Evolutionary conservation across 1,140 invertebrate genomes (phyloP), one percentile per base, ranked within the genome.

Genomic region (Drosophila truncata): DNA sequence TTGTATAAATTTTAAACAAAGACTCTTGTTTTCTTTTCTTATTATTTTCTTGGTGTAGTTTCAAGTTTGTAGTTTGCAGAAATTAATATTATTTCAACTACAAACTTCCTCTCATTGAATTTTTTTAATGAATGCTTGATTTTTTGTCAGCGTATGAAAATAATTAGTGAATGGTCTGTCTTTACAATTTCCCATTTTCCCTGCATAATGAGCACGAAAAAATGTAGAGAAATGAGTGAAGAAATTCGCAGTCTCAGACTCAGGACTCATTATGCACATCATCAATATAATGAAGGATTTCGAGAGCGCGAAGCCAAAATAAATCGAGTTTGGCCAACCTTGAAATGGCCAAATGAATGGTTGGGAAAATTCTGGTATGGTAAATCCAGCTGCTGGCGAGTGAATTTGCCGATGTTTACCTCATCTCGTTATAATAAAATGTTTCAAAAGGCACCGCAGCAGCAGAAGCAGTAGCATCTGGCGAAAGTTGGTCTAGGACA

Each of bases 401-500:
- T n/a, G 25, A 47, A 52, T 66, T 44, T 49, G 29, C 39, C 77
- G 18, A 66, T 79, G 61, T 79, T 78, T 80, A 62, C 62, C 46
- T 37, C 25, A 13, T 14, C 60, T 77, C 61, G 62, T 67, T 67
- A 77, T 77, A 77, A 70, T 57, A 71, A 87, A 88, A 80, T 84
- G 84, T 87, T 80, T 66, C 72, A 80, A 84, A 78, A 83, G 77
- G 67, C 66, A 69, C 55, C 54, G 62, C 77, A 58, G 39, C 41
- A 59, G 61, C 76, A 58, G 39, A 35, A 59, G 61, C 76, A 61
- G 46, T 64, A 60, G 59, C 69, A 49, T 27, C 27, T 54, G 69
- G 64, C 60, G 25, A 84, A 91, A 91, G 83, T 91, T 91, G 88
- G 88, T 91, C 88, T 91, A 91, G 88, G 88, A 91, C 88, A 91